Evolutionary conservation across 2,113 vertebrate genomes (phyloP), one percentile per base, ranked within the genome.

Genomic region (Macaca nemestrina): DNA sequence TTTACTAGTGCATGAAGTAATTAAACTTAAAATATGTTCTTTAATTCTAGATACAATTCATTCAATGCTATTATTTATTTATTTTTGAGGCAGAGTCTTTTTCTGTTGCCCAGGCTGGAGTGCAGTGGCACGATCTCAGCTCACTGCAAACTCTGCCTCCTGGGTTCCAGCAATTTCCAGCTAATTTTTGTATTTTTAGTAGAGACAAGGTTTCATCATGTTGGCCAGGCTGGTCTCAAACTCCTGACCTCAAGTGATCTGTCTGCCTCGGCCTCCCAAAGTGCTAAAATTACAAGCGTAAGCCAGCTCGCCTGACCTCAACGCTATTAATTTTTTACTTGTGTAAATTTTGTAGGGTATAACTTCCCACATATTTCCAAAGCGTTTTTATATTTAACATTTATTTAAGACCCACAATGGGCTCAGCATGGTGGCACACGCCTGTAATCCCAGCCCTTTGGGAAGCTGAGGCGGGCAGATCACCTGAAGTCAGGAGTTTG

Each of bases 1-100:
- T 84, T 84, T 96, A 75, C 79, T 92, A 80, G 61, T 45, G 3
- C 18, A 16, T 89, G 40, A 85, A 72, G 48, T 93, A 78, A 70
- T 81, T 81, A 97, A 97, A 86, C 32, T 57, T 97, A 96, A 72
- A 94, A 89, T 96, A 59, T 85, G 48, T 20, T 52, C 75, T 95
- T 86, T 91, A 82, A 68, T 81, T 9, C 61, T 90, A 85, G 67
- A 72, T 17, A 86, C 38, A 86, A 25, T 94, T 70, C 78, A 73
- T 91, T 88, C 27, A 64, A 14, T 64, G 27, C 61, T 64, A 64
- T 64, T 30, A 30, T 32, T 30, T 64, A 30, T 30, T 64, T 68
- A 68, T 68, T 68, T 14, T 68, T 17, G 67, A 35, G 67, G 3
- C 14, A 6, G 16, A 30, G 67, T n/a, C 32, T n/a, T 6, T 14